Evolutionary conservation across 2,113 vertebrate species (phyloP).

Genomic region (Notarius quadriscutis): DNA sequence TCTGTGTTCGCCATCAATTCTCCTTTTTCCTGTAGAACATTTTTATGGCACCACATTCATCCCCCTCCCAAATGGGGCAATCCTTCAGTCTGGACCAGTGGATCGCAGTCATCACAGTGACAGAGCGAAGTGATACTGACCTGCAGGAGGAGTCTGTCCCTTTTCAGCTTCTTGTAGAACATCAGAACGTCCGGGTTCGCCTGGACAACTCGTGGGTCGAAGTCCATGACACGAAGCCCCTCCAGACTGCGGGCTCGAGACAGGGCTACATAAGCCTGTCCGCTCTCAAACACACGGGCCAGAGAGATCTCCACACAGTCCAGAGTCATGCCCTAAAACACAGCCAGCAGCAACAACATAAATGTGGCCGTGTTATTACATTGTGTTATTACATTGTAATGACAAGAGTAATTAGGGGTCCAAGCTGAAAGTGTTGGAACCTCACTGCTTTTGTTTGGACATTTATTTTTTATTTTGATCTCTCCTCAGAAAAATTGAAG

Average conservation of each 20-base stretch:
- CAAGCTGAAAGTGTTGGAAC: neutral
- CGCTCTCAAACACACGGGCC: constrained; percentile 90
- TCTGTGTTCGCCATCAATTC: neutral
- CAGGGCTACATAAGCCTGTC: constrained; percentile 94
- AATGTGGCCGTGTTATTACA: neutral
- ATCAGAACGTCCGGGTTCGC: constrained; percentile 83
- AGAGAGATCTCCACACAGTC: constrained; percentile 92
- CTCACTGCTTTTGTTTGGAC: neutral
- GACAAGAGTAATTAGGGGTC: neutral
- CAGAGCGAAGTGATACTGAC: constrained; percentile 57
- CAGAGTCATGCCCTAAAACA: constrained; percentile 84
- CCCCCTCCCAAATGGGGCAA: neutral
- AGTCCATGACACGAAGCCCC: constrained; percentile 92
- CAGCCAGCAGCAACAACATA: neutral
- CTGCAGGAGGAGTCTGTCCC: constrained; percentile 70
- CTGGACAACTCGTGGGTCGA: constrained; percentile 83
- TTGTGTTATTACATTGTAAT: neutral
- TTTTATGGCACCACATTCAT: neutral
- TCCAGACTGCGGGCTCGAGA: constrained; percentile 87
- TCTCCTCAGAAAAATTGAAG: neutral
- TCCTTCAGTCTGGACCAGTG: neutral
- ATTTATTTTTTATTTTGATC: neutral
- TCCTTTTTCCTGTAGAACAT: neutral
- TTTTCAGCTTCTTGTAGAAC: constrained; percentile 82
- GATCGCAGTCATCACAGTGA: neutral